A percentile compares a stretch with the other conserved stretches of the same genome.
phyloP scores from a whole-genome alignment of 2,113 vertebrate species.

The Acinonyx jubatus region DNA sequence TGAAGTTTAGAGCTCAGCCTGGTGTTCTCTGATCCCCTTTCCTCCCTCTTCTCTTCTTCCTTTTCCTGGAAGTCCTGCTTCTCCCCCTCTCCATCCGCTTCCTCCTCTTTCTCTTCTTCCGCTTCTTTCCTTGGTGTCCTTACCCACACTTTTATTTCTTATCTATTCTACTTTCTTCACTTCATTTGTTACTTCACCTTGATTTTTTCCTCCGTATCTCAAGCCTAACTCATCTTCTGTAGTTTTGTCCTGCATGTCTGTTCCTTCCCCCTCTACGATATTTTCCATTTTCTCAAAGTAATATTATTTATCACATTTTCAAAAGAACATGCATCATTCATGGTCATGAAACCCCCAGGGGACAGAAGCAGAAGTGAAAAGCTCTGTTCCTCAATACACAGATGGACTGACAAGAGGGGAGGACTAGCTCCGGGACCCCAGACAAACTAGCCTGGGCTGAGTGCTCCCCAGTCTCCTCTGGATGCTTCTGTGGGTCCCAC shows the following conservation, averaged over 20 bases:
- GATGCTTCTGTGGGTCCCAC: neutral
- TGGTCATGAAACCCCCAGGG: neutral
- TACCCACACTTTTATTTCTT: neutral
- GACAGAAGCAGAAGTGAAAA: neutral
- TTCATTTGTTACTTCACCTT: neutral
- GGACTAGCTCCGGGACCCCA: neutral
- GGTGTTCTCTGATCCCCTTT: neutral
- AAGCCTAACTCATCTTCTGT: neutral
- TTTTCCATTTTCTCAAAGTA: neutral
- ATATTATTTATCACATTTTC: slow-evolving; percentile 4
- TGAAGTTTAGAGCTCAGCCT: neutral
- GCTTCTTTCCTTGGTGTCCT: neutral
- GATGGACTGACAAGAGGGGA: neutral
- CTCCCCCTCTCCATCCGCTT: neutral
- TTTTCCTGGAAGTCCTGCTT: neutral
- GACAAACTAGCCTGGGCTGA: neutral
- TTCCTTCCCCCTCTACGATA: neutral
- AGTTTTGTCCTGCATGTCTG: neutral
- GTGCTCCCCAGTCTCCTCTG: neutral
- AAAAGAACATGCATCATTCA: neutral
- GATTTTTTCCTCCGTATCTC: neutral
- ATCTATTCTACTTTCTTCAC: neutral
- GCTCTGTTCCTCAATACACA: neutral
- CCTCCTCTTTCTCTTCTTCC: neutral
- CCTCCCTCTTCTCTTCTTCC: no score